These are phyloP conservation scores for Ornithoptera priamus DNA, from an alignment of 2,888 invertebrate genomes.

Conservation along the genomic window DNA sequence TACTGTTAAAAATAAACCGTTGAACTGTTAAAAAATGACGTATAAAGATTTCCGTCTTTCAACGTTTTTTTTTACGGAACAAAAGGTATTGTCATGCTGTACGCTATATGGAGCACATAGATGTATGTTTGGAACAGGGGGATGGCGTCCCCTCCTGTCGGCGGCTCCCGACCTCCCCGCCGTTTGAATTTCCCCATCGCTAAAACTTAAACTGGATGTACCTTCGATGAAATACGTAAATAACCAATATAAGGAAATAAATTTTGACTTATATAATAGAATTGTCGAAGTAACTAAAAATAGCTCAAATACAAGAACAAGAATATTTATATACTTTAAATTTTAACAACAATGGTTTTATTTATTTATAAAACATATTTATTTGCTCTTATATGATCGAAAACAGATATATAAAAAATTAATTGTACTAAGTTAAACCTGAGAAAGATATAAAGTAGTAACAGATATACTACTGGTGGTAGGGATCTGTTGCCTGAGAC, in stretches of 20 bases:
- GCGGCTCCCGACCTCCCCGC: neutral
- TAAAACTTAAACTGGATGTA: neutral
- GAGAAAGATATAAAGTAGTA: no score
- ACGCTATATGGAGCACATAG: neutral
- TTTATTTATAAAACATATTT: no score
- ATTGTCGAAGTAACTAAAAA: no score
- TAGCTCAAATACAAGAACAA: no score
- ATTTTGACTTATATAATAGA: neutral
- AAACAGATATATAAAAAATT: no score
- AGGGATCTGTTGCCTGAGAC: no score
- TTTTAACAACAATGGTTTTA: no score
- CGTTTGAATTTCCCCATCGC: neutral
- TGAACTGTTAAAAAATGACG: neutral
- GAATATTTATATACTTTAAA: no score
- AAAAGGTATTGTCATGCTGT: slow-evolving; percentile 18
- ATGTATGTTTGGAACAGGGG: slow-evolving; percentile 6
- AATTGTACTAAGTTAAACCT: no score
- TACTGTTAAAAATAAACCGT: no score
- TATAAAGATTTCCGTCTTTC: slow-evolving; percentile 2
- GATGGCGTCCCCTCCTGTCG: slow-evolving; percentile 4
- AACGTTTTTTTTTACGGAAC: slow-evolving; percentile 4
- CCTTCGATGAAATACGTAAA: neutral
- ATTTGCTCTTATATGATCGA: no score
- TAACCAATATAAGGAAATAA: neutral
- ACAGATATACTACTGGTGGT: no score